Evolutionary conservation across 2,797 vertebrate genomes (phyloP), one percentile per base, ranked within the genome.

Genomic region (Lates japonicus): DNA sequence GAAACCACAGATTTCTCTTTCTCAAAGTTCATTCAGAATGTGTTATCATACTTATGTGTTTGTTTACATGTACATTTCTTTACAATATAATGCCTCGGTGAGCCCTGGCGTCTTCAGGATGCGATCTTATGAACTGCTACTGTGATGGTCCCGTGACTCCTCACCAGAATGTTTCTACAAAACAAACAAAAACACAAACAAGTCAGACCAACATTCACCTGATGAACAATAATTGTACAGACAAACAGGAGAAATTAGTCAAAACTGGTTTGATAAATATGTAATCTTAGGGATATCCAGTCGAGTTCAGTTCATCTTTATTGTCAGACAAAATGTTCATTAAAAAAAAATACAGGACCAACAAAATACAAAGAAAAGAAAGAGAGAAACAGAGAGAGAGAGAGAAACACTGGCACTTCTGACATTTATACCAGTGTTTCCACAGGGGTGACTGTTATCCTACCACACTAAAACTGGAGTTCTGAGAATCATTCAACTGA

Each of bases 51-150:
- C 16, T 22, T 19, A 2, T 54, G n/a, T 81, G 31, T 31, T 35
- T 65, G 57, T 61, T 72, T 17, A 35, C 61, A 59, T 74, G 54
- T 70, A 73, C 67, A 67, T 65, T 67, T 72, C 68, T 87, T 80
- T 73, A 86, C 74, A 87, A 37, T 49, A 35, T 73, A 72, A 70
- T 13, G 61, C 31, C 44, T 33, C 19, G 0, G 37, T 10, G 8
- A 25, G 39, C 3, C 29, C 8, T 19, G 31, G 11, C 20, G 54
- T 83, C 81, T 82, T 97, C 95, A 98, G 12, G 97, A 97, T 12
- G 96, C 93, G 90, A 99, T 96, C 89, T 99, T 99, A 92, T 98
- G 98, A 80, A 99, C 96, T 2, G 98, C 98, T 29, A 99, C 94
- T 0, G 97, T 99, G 94, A 99, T 96, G 89, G 93, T 95, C 58